Base-by-base conservation (phyloP, 1,140 invertebrate species). In the Heliconius hewitsoni region DNA sequence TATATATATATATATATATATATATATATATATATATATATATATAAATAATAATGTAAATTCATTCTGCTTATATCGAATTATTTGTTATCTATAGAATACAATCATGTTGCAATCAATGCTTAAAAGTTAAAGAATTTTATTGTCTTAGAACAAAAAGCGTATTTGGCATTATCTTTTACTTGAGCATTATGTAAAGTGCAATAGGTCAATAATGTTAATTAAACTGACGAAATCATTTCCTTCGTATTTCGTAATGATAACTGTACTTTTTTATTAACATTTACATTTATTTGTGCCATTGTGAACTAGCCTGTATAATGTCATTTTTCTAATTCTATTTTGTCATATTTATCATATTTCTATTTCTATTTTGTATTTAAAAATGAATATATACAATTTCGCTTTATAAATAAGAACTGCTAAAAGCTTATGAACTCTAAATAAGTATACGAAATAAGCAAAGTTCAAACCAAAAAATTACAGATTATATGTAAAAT, bases 141-240 rank as follows among this genome's bases (percentile, higher is more conserved):
- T 37, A 75, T 52, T 50, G 73, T 76, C 66, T 76, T 76, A 46
- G 60, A 71, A 70, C 74, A 70, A 75, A 75, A 71, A 73, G 30
- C n/a, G 27, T 52, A 39, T 74, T 72, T 71, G 57, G 46, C 66
- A 72, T 72, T 77, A 70, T 72, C 76, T 77, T 42, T 37, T 13
- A 60, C 55, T 66, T 66, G 27, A 19, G 6, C 57, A 37, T 71
- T 52, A 77, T 70, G 57, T 71, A 57, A 66, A 75, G 73, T 73
- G 71, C 55, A 79, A 75, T 18, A 71, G 78, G 57, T 79, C 55
- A 74, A n/a, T 71, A 71, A 60, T 79, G 50, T 73, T 50, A 79
- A 74, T 79, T 72, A 46, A 50, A 72, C 13, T 77, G 11, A 72
- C 8, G 76, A 55, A 66, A 75, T 66, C 4, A 66, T 66, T 30